These are phyloP conservation scores for Iphiclides podalirius DNA, from an alignment of 2,888 invertebrate species.

Conservation along the genomic window DNA sequence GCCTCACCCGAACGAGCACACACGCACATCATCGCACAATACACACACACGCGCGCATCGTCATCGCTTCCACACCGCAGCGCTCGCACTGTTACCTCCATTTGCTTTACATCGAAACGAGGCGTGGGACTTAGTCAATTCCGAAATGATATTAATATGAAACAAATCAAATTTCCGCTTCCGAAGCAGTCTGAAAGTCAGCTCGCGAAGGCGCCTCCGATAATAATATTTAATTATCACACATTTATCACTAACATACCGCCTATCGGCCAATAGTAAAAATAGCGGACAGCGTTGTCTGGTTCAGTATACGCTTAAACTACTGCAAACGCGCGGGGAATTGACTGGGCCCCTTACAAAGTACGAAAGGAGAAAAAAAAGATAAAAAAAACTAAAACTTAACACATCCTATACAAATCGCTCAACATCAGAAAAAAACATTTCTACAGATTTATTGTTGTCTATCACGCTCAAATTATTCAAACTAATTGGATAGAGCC, in stretches of 20 bases:
- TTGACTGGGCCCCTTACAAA: constrained; percentile 69
- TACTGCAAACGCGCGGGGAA: constrained; percentile 48
- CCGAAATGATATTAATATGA: constrained; percentile 36
- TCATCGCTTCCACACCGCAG: constrained; percentile 61
- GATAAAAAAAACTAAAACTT: constrained; percentile 61
- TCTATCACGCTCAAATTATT: too few relatives aligned
- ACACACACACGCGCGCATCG: constrained; percentile 44
- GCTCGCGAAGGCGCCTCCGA: constrained; percentile 52
- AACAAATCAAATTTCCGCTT: constrained; percentile 31
- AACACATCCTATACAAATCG: constrained; percentile 65
- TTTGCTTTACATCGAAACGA: too few relatives aligned
- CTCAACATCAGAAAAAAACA: constrained; percentile 45
- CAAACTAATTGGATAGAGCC: too few relatives aligned
- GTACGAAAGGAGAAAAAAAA: constrained; percentile 44
- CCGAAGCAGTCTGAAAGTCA: constrained; percentile 42
- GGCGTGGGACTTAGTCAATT: constrained; percentile 71
- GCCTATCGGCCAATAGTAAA: constrained; percentile 39
- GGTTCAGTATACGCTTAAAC: constrained; percentile 30
- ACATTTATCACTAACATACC: constrained; percentile 52
- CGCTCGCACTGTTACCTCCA: too few relatives aligned
- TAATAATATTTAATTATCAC: constrained; percentile 57
- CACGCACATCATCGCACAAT: constrained; percentile 30
- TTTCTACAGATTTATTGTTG: too few relatives aligned
- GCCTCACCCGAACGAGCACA: not conserved
- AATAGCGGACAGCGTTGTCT: constrained; percentile 40